Evolutionary conservation across 2,888 invertebrate genomes (phyloP).

Genomic region (Chymomyza procnemis): DNA sequence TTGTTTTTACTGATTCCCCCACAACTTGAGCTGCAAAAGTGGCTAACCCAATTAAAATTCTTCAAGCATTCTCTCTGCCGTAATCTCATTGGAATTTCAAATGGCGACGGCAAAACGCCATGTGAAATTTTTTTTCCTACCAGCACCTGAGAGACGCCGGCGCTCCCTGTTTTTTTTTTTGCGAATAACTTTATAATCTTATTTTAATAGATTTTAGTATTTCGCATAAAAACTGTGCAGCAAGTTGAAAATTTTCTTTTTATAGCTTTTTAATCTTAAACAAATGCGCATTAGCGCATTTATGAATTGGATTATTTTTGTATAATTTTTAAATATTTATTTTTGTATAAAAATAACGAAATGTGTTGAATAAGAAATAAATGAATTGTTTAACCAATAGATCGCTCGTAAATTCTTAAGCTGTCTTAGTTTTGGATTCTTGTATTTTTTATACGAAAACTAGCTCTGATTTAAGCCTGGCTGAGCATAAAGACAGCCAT

Average conservation of each 20-base stretch:
- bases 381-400: conserved; percentile 43
- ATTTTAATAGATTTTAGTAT: neutral
- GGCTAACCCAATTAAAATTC: conserved; percentile 65
- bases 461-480: neutral
- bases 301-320: neutral
- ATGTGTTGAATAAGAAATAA: conserved; percentile 25
- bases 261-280: conserved; percentile 35
- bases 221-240: neutral
- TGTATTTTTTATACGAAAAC: neutral
- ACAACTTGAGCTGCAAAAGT: conserved; percentile 65
- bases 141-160: no score
- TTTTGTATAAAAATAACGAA: conserved; percentile 34
- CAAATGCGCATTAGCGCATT: conserved; percentile 17
- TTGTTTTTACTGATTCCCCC: no score
- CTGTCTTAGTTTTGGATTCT: conserved; percentile 35
- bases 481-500: neutral
- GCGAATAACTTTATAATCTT: neutral
- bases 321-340: conserved; percentile 5
- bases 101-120: conserved; percentile 52
- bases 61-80: conserved; percentile 46
- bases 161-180: neutral
- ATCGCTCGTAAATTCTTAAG: conserved; percentile 58
- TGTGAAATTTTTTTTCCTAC: neutral
- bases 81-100: conserved; percentile 13
- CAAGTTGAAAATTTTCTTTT: conserved; percentile 10